phyloP scores from a whole-genome alignment of 64 coral and sea anemone genomes.

The Stichodactyla helianthus region DNA sequence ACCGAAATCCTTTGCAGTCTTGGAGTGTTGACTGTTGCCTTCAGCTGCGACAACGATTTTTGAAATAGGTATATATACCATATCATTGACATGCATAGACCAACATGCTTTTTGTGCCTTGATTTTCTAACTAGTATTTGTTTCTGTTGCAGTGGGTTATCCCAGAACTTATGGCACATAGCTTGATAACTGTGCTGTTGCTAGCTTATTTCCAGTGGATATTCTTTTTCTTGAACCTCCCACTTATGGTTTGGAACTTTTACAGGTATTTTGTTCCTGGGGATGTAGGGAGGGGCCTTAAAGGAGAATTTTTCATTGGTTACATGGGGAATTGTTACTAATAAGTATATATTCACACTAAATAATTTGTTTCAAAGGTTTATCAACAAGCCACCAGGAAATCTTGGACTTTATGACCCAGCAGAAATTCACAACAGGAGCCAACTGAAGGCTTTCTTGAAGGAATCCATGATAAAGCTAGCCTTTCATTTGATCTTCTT shows the following conservation, averaged over 20 bases:
- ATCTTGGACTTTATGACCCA: slow-evolving; percentile 92
- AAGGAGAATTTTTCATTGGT: no score
- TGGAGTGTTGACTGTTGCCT: no score
- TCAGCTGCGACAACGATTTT: no score
- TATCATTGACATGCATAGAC: no score
- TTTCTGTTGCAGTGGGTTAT: slow-evolving; percentile 72
- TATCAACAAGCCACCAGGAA: slow-evolving; percentile 87
- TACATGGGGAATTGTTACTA: no score
- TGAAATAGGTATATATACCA: no score
- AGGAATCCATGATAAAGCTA: slow-evolving; percentile 92
- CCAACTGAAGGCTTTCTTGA: slow-evolving; percentile 84
- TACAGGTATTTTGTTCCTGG: slow-evolving; percentile 58
- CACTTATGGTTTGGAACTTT: slow-evolving; percentile 74
- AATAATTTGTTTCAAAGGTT: slow-evolving; percentile 37
- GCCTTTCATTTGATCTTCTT: slow-evolving; percentile 98
- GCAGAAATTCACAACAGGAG: slow-evolving; percentile 98
- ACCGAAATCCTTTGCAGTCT: no score
- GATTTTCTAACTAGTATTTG: neutral
- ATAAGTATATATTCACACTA: no score
- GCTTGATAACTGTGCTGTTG: slow-evolving; percentile 56
- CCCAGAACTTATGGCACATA: slow-evolving; percentile 90
- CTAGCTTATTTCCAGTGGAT: slow-evolving; percentile 90
- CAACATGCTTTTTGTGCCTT: no score
- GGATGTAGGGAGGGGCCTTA: no score
- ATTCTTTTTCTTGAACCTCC: slow-evolving; percentile 77